A percentile compares a stretch with the other conserved stretches of the same genome.
These are phyloP conservation scores for Danionella dracula DNA, from an alignment of 2,797 vertebrate genomes.

Conservation along the genomic window DNA sequence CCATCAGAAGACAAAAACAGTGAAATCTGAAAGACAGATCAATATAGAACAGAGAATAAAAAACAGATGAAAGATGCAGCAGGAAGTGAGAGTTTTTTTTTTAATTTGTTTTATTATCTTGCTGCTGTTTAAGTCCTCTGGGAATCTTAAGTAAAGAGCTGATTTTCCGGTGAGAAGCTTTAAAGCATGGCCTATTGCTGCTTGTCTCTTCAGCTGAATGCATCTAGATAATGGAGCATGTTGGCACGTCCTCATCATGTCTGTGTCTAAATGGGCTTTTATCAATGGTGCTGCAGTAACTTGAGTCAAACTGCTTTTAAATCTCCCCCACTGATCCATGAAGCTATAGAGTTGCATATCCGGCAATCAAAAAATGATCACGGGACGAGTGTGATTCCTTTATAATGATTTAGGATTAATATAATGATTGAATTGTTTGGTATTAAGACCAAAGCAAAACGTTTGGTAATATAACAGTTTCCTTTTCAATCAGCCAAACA, in stretches of 20 bases:
- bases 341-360: background rate
- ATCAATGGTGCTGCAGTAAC: slow-evolving; percentile 10
- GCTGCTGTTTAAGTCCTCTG: background rate
- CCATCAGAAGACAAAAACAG: background rate
- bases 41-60: slow-evolving; percentile 1
- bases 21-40: background rate
- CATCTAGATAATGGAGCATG: slow-evolving; percentile 11
- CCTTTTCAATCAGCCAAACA: too few species aligned
- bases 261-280: slow-evolving; percentile 26
- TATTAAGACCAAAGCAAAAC: too few species aligned
- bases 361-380: too few species aligned
- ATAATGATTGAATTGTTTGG: too few species aligned
- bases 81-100: background rate
- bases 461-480: too few species aligned
- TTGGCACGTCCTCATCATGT: slow-evolving; percentile 4
- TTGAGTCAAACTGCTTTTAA: slow-evolving; percentile 34
- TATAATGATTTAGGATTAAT: too few species aligned
- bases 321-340: slow-evolving; percentile 8
- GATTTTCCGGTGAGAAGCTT: slow-evolving; percentile 2
- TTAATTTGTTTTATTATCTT: background rate
- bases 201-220: slow-evolving; percentile 5
- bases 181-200: background rate
- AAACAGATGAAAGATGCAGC: background rate
- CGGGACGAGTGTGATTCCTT: too few species aligned
- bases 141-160: background rate